phyloP scores from a whole-genome alignment of 2,797 vertebrate species.

The Gymnodraco acuticeps region DNA sequence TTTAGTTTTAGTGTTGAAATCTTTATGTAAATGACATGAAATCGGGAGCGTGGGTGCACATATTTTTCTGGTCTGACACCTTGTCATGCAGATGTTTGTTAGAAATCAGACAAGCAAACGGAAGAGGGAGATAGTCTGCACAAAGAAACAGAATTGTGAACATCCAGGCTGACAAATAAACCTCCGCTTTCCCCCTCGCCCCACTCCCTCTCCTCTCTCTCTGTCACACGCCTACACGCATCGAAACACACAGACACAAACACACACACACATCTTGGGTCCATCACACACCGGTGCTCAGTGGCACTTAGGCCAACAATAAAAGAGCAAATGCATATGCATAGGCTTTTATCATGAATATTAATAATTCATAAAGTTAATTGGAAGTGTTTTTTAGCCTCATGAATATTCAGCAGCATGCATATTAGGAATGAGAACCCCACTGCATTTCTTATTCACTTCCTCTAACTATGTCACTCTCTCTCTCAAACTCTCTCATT shows the following conservation, averaged over 20 bases:
- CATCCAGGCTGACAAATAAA: conserved; percentile 41
- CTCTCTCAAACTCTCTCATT: conserved; percentile 27
- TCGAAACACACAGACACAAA: not conserved
- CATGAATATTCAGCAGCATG: conserved; percentile 84
- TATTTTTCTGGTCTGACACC: conserved; percentile 33
- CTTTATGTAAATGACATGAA: not conserved
- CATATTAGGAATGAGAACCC: conserved; percentile 74
- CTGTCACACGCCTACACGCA: conserved; percentile 5
- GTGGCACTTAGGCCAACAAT: conserved; percentile 76
- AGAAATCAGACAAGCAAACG: conserved; percentile 27
- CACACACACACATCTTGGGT: conserved; percentile 48
- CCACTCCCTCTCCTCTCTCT: not conserved
- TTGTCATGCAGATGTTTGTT: conserved; percentile 47
- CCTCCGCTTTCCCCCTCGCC: not conserved
- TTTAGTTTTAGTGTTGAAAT: not conserved
- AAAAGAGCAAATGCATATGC: conserved; percentile 84
- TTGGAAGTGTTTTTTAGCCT: conserved; percentile 83
- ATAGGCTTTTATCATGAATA: conserved; percentile 79
- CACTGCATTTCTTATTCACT: conserved; percentile 71
- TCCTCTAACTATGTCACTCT: conserved; percentile 43
- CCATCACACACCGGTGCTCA: conserved; percentile 56
- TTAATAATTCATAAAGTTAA: conserved; percentile 87
- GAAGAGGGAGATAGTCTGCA: conserved; percentile 13
- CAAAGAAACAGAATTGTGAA: conserved; percentile 44
- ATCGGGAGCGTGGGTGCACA: not conserved